A percentile compares a stretch with the other conserved stretches of the same genome.
Evolutionary conservation across 2,113 vertebrate species (phyloP).

Genomic region (Myanophis thanlyinensis): DNA sequence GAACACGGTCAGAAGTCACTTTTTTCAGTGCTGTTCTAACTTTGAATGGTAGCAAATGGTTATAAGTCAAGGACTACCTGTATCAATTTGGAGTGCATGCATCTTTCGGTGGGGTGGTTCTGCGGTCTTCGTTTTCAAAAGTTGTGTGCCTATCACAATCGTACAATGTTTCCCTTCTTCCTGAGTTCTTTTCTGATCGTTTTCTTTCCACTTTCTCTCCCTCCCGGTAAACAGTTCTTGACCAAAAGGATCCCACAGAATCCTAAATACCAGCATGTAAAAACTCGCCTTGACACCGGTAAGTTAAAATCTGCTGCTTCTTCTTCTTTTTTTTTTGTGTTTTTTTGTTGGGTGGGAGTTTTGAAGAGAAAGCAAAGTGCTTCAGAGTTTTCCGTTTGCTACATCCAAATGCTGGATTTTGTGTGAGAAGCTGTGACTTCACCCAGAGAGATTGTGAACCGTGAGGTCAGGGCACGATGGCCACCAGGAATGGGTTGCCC

Average conservation of each 20-base stretch:
- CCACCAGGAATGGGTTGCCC: not conserved
- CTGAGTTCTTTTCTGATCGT: not conserved
- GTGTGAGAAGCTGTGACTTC: not conserved
- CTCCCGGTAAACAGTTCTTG: conserved; percentile 73
- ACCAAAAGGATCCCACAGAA: conserved; percentile 86
- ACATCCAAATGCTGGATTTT: not conserved
- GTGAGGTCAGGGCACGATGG: not conserved
- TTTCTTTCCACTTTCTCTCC: not conserved
- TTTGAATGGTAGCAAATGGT: not conserved
- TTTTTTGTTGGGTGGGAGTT: not conserved
- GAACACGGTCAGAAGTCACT: not conserved
- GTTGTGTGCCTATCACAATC: not conserved
- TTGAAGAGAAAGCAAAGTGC: fast-evolving
- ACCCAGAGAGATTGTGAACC: fast-evolving
- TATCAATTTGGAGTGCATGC: not conserved
- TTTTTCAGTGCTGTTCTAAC: not conserved
- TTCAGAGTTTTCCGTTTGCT: not conserved
- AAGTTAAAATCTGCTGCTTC: conserved; percentile 3
- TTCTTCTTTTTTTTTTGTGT: no score
- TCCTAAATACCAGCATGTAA: conserved; percentile 85
- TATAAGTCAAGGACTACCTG: not conserved
- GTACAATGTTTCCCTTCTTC: not conserved
- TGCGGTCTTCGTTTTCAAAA: not conserved
- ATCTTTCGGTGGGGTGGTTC: not conserved
- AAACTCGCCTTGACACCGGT: conserved; percentile 91